These are phyloP conservation scores for Thermophis baileyi DNA, from an alignment of 2,113 vertebrate species.

Conservation along the genomic window DNA sequence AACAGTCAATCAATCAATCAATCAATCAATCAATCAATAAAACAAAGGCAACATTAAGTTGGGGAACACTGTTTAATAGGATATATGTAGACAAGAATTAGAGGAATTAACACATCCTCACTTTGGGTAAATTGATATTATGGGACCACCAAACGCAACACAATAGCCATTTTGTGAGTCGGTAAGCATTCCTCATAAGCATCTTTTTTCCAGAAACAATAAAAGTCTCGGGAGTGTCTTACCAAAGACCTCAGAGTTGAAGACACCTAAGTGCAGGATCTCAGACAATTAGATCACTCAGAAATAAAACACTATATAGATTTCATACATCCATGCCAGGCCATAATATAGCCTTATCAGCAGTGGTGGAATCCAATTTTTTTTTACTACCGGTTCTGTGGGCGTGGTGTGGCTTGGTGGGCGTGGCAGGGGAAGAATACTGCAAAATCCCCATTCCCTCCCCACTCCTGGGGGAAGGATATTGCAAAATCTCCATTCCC, in stretches of 20 bases:
- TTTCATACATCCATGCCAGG: neutral
- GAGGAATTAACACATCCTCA: neutral
- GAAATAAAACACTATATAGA: neutral
- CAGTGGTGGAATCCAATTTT: no score
- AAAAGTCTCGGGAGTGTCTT: neutral
- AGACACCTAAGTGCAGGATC: neutral
- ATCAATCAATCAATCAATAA: neutral
- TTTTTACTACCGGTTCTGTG: no score
- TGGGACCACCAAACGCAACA: neutral
- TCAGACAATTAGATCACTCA: neutral
- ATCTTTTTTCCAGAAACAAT: neutral
- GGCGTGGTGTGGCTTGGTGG: no score
- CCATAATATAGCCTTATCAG: neutral
- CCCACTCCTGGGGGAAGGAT: no score
- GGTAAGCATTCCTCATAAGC: neutral
- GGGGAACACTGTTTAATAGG: neutral
- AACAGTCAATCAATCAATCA: neutral
- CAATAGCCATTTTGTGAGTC: neutral
- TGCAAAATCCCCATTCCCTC: no score
- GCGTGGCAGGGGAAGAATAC: no score
- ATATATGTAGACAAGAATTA: neutral
- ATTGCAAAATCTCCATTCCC: no score
- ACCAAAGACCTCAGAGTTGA: no score
- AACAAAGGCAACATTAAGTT: neutral
- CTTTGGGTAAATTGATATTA: neutral